A percentile compares a stretch with the other conserved stretches of the same genome.
phyloP scores from a whole-genome alignment of 2,797 vertebrate species.

The Cynopterus sphinx region DNA sequence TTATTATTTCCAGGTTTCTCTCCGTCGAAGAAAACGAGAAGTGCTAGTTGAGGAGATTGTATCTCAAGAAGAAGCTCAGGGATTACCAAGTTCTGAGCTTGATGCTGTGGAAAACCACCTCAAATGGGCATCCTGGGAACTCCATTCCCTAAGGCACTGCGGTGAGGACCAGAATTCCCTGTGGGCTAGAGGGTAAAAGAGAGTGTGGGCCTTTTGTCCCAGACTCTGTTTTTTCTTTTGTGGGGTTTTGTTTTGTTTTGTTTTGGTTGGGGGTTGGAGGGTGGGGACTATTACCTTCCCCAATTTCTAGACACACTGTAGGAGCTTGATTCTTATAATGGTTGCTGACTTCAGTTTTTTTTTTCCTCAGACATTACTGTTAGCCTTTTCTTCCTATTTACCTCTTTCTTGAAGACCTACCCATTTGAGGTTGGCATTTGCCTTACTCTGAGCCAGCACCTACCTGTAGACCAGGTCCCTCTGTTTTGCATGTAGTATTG shows the following conservation, averaged over 20 bases:
- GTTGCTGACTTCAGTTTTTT: not conserved
- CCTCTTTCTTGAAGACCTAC: not conserved
- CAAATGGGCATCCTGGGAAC: conserved; percentile 80
- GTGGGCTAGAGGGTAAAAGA: not conserved
- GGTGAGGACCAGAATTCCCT: conserved; percentile 60
- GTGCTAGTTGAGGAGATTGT: conserved; percentile 73
- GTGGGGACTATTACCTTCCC: not conserved
- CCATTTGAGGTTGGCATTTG: not conserved
- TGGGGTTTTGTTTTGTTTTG: no score
- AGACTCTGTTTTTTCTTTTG: not conserved
- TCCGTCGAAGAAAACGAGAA: conserved; percentile 73
- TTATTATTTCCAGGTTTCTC: conserved; percentile 71
- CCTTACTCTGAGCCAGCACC: not conserved
- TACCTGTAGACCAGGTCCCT: not conserved
- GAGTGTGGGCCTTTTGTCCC: not conserved
- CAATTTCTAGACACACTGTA: not conserved
- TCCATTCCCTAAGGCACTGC: conserved; percentile 77
- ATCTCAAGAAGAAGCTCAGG: conserved; percentile 75
- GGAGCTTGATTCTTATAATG: not conserved
- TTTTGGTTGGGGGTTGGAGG: no score
- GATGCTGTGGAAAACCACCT: conserved; percentile 79
- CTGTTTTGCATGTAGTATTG: not conserved
- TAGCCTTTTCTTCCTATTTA: not conserved
- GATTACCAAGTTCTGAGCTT: conserved; percentile 72
- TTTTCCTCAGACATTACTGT: not conserved